These are phyloP conservation scores for Drosophila pallidifrons DNA, from an alignment of 1,140 invertebrate species.

Conservation along the genomic window DNA sequence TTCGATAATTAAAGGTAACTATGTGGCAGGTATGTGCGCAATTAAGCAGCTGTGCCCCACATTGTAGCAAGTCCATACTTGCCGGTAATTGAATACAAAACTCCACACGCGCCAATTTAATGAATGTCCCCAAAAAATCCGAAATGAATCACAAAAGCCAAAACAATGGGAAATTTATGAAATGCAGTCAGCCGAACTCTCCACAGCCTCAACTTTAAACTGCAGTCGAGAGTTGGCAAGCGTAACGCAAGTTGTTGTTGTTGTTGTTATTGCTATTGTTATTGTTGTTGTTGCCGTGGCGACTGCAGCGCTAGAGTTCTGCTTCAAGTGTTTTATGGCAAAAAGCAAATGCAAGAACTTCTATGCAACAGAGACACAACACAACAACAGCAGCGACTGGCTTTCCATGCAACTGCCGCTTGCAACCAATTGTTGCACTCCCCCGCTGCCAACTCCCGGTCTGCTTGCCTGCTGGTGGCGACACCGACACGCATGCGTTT, in stretches of 20 bases:
- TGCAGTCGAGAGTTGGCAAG: constrained; percentile 53
- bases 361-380: constrained; percentile 42
- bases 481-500: constrained; percentile 78
- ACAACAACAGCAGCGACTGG: constrained; percentile 52
- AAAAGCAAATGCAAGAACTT: constrained; percentile 39
- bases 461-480: constrained; percentile 61
- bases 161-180: constrained; percentile 80
- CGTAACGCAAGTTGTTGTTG: constrained; percentile 62
- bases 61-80: constrained; percentile 25
- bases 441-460: constrained; percentile 6
- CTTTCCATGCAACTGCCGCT: constrained; percentile 25
- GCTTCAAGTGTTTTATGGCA: constrained; percentile 75
- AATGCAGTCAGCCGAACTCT: constrained; percentile 18
- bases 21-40: constrained; percentile 50
- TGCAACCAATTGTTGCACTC: constrained; percentile 72
- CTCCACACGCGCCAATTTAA: constrained; percentile 58
- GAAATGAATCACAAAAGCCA: constrained; percentile 27
- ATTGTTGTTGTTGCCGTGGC: constrained; percentile 55
- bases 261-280: neutral
- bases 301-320: constrained; percentile 60
- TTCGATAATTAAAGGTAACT: constrained; percentile 74
- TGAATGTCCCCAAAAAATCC: constrained; percentile 48
- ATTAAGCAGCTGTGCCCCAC: constrained; percentile 74
- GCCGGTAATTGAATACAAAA: constrained; percentile 25
- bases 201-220: constrained; percentile 64